Evolutionary conservation across 2,113 vertebrate species (phyloP).

Genomic region (Recurvirostra avosetta): DNA sequence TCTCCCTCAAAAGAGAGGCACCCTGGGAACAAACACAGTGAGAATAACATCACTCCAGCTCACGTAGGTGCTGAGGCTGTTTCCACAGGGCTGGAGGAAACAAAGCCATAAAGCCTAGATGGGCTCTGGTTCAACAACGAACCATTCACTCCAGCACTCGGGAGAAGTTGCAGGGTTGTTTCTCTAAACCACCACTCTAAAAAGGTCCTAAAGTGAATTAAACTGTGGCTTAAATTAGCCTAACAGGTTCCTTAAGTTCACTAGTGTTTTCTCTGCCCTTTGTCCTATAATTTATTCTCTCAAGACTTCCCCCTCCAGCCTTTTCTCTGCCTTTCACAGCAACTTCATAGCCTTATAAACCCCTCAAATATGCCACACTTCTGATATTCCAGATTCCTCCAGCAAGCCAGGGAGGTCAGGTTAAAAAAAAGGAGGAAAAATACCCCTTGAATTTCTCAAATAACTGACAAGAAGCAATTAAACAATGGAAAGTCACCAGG

Average conservation of each 20-base stretch:
- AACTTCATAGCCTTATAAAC: background rate
- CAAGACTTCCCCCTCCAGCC: background rate
- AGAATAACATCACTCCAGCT: background rate
- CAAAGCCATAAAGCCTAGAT: background rate
- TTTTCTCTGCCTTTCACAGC: background rate
- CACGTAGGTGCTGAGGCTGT: background rate
- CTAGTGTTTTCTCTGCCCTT: background rate
- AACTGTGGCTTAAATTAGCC: background rate
- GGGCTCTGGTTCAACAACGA: background rate
- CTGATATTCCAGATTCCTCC: background rate
- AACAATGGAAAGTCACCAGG: background rate
- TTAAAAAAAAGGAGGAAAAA: background rate
- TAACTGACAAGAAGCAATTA: background rate
- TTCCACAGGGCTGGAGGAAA: background rate
- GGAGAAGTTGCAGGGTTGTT: background rate
- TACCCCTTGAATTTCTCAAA: background rate
- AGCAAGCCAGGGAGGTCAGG: background rate
- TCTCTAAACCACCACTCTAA: background rate
- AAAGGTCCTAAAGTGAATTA: background rate
- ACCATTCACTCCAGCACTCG: background rate
- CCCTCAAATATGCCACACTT: background rate
- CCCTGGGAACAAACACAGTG: background rate
- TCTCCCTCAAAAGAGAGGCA: background rate
- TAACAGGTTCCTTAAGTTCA: background rate
- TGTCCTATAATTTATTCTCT: background rate